A percentile compares a stretch with the other conserved stretches of the same genome.
Evolutionary conservation across 2,113 vertebrate genomes (phyloP).

Genomic region (Euleptes europaea): DNA sequence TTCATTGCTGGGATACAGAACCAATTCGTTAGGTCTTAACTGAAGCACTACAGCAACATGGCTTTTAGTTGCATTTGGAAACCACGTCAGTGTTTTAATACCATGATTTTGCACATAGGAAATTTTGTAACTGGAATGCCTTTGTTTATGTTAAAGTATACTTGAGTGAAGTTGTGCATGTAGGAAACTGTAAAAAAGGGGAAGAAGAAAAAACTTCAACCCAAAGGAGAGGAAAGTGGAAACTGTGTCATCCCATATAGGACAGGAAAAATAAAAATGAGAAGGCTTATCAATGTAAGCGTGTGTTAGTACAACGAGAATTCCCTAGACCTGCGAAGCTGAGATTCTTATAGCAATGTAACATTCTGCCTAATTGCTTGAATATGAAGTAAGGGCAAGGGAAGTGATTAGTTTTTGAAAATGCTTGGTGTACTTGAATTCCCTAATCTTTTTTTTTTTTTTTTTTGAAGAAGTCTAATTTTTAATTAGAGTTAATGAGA

Average conservation of each 20-base stretch:
- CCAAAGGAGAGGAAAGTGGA: no score
- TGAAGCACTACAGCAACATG: neutral
- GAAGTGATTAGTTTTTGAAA: neutral
- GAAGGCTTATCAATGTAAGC: neutral
- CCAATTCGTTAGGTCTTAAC: neutral
- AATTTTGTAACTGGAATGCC: neutral
- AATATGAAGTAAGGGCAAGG: neutral
- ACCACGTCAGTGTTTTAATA: neutral
- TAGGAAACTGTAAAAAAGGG: no score
- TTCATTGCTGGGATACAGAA: neutral
- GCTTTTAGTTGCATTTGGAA: neutral
- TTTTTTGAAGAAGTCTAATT: neutral
- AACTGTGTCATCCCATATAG: neutral
- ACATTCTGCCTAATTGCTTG: neutral
- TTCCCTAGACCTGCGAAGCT: neutral
- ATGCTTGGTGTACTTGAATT: neutral
- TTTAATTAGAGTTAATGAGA: conserved; percentile 9
- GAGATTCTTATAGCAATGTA: neutral
- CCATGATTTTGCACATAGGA: no score
- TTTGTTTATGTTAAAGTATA: neutral
- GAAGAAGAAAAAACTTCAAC: no score
- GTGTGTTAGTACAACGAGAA: neutral
- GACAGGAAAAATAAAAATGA: neutral
- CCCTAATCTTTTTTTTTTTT: neutral
- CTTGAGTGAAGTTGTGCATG: neutral